Percentiles rank a stretch among this genome's conserved stretches.
Evolutionary conservation across 1,140 invertebrate species (phyloP).

Genomic region (Achroia grisella): DNA sequence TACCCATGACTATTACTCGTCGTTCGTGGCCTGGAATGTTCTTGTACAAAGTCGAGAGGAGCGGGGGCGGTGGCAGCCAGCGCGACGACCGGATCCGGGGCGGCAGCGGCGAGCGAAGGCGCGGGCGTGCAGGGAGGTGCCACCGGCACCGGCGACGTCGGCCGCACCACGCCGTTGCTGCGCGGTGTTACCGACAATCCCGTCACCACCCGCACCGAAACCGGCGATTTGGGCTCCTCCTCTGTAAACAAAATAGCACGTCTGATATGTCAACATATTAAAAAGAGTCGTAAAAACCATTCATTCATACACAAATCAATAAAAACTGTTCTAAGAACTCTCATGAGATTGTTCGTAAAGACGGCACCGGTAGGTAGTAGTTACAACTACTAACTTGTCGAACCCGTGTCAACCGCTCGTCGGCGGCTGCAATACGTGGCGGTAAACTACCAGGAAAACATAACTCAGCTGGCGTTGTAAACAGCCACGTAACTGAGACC

Average conservation of each 20-base stretch:
- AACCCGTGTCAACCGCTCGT: constrained; percentile 58
- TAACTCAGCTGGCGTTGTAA: constrained; percentile 22
- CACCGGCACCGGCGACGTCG: constrained; percentile 37
- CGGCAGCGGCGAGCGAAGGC: constrained; percentile 19
- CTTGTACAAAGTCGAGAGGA: constrained; percentile 60
- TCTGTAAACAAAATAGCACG: constrained; percentile 49
- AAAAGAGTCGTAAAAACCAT: not conserved
- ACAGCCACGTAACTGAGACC: constrained; percentile 7
- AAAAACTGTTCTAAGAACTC: not conserved
- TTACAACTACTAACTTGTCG: too few species aligned
- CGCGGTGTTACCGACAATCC: constrained; percentile 44
- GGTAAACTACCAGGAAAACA: constrained; percentile 68
- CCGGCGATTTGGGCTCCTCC: constrained; percentile 60
- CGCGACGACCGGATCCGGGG: constrained; percentile 21
- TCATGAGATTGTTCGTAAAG: not conserved
- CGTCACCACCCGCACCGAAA: constrained; percentile 51
- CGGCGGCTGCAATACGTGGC: constrained; percentile 61
- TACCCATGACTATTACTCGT: constrained; percentile 59
- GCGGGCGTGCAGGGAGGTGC: constrained; percentile 19
- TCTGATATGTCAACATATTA: constrained; percentile 11
- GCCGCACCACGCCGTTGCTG: constrained; percentile 48
- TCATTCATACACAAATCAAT: too few species aligned
- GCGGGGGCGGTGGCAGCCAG: constrained; percentile 22
- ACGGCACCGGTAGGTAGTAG: not conserved
- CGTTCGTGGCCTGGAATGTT: constrained; percentile 67